Percentiles rank a stretch among this genome's conserved stretches.
phyloP scores from a whole-genome alignment of 2,797 vertebrate genomes.

The Sus cebifrons region DNA sequence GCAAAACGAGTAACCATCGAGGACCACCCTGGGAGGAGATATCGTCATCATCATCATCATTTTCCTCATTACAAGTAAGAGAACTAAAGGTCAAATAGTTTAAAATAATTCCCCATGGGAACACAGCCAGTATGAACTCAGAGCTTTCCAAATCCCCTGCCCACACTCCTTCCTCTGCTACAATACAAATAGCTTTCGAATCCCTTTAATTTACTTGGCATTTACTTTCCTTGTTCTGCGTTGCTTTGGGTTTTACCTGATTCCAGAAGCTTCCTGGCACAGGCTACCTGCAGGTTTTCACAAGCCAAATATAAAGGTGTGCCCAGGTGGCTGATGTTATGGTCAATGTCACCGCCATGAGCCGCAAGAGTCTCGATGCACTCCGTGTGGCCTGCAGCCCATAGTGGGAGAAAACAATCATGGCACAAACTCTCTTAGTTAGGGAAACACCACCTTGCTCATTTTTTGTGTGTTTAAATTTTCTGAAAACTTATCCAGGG shows the following conservation, averaged over 20 bases:
- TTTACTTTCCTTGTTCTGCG: not conserved
- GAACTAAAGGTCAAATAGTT: not conserved
- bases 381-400: slow-evolving; percentile 91
- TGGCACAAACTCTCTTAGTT: not conserved
- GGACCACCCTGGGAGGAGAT: not conserved
- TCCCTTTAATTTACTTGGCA: not conserved
- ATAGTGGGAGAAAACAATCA: slow-evolving; percentile 69
- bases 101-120: not conserved
- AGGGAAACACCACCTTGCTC: not conserved
- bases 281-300: slow-evolving; percentile 91
- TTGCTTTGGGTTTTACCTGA: slow-evolving; percentile 90
- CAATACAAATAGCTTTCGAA: not conserved
- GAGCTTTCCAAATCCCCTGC: not conserved
- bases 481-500: not conserved
- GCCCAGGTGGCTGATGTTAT: slow-evolving; percentile 91
- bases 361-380: slow-evolving; percentile 91
- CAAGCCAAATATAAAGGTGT: slow-evolving; percentile 94
- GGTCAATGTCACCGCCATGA: slow-evolving; percentile 91
- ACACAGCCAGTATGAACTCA: not conserved
- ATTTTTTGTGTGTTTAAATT: not conserved
- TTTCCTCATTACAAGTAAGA: not conserved
- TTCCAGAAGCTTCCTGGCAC: slow-evolving; percentile 93
- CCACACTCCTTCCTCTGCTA: not conserved
- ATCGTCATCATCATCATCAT: not conserved
- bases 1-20: not conserved